Evolutionary conservation across 2,113 vertebrate species (phyloP).

Genomic region (Halcyon malimbica): DNA sequence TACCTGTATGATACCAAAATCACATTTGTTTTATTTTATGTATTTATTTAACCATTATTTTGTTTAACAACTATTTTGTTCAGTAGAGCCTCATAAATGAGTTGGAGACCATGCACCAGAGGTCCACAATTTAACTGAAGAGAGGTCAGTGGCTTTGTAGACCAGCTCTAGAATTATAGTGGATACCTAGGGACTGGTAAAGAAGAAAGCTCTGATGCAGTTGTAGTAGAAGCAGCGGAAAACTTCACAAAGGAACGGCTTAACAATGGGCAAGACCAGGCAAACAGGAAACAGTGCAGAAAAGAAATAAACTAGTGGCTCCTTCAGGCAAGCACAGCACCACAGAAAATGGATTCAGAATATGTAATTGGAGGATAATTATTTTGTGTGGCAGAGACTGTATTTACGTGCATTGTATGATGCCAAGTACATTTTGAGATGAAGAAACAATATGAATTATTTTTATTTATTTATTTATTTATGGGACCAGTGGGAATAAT

Average conservation of each 20-base stretch:
- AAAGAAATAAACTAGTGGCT: neutral
- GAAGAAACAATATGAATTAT: neutral
- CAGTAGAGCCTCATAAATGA: neutral
- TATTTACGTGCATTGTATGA: neutral
- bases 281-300: neutral
- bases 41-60: neutral
- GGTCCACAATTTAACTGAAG: neutral
- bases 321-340: neutral
- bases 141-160: neutral
- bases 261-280: neutral
- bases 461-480: neutral
- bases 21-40: neutral
- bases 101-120: neutral
- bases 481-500: neutral
- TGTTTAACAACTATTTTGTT: neutral
- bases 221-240: neutral
- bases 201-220: neutral
- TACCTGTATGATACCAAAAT: neutral
- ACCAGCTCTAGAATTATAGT: neutral
- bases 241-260: neutral
- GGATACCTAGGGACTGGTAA: rapidly evolving
- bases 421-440: neutral
- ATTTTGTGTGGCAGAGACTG: neutral
- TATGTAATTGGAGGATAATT: neutral
- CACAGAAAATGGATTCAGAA: neutral